Conservation (phyloP, 2,797 vertebrate genomes). For the Manis javanica region DNA sequence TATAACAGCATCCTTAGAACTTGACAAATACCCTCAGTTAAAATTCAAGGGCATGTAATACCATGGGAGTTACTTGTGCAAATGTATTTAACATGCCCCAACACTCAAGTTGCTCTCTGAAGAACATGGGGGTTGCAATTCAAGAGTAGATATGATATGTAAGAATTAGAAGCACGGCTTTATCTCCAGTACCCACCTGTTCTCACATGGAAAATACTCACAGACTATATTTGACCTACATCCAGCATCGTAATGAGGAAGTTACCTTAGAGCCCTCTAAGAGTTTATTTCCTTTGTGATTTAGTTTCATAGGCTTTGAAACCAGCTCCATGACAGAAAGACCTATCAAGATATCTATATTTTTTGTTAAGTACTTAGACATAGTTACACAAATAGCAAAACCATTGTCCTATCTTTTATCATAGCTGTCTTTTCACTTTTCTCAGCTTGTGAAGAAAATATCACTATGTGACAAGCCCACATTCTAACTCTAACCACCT, state of each 20-base stretch:
- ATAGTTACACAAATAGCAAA: not conserved
- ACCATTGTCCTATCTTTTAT: not conserved
- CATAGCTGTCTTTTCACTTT: not conserved
- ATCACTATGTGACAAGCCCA: not conserved
- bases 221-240: not conserved
- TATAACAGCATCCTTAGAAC: conserved; percentile 59
- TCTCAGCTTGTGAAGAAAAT: not conserved
- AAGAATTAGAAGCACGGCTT: not conserved
- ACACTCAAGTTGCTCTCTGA: conserved; percentile 38
- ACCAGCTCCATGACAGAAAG: not conserved
- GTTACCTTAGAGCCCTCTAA: not conserved
- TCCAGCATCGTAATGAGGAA: not conserved
- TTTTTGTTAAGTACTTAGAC: not conserved
- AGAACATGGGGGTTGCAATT: not conserved
- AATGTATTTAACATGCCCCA: conserved; percentile 42
- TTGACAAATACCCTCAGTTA: conserved; percentile 53
- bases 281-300: not conserved
- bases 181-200: not conserved
- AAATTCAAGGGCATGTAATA: conserved; percentile 58
- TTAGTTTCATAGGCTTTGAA: not conserved
- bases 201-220: conserved; percentile 11
- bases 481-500: not conserved
- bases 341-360: not conserved
- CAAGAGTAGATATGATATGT: not conserved
- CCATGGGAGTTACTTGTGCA: conserved; percentile 24